Conservation (phyloP, 2,113 vertebrate species). For the Paracyprichromis sp. region DNA sequence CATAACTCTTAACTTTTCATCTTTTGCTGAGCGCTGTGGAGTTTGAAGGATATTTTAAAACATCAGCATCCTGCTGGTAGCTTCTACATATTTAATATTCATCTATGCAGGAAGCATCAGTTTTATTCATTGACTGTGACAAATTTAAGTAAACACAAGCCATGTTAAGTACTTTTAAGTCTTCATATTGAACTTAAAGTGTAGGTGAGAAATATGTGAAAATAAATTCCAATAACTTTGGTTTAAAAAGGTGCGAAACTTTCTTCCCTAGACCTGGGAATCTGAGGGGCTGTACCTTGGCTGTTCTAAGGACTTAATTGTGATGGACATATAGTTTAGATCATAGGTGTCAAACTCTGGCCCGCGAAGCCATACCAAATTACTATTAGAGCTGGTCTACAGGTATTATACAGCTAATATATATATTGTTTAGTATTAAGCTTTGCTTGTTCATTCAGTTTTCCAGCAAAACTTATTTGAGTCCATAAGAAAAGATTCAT, state of each 20-base stretch:
- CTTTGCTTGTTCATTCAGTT: too few species aligned
- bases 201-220: not conserved
- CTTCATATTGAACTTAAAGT: not conserved
- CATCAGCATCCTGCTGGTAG: constrained; percentile 16
- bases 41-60: not conserved
- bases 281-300: not conserved
- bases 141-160: not conserved
- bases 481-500: too few species aligned
- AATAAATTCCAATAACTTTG: not conserved
- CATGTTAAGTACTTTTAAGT: not conserved
- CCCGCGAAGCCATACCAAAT: too few species aligned
- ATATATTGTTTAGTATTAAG: too few species aligned
- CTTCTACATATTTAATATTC: constrained; percentile 28
- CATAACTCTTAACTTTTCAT: constrained; percentile 2
- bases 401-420: too few species aligned
- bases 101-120: not conserved
- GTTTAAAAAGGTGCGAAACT: not conserved
- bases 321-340: not conserved
- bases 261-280: not conserved
- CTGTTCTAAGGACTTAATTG: not conserved
- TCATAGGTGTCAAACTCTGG: too few species aligned
- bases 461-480: too few species aligned
- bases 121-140: not conserved
- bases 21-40: constrained; percentile 9
- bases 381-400: too few species aligned